Conservation (phyloP, 2,113 vertebrate genomes). For the Megaleporinus macrocephalus region DNA sequence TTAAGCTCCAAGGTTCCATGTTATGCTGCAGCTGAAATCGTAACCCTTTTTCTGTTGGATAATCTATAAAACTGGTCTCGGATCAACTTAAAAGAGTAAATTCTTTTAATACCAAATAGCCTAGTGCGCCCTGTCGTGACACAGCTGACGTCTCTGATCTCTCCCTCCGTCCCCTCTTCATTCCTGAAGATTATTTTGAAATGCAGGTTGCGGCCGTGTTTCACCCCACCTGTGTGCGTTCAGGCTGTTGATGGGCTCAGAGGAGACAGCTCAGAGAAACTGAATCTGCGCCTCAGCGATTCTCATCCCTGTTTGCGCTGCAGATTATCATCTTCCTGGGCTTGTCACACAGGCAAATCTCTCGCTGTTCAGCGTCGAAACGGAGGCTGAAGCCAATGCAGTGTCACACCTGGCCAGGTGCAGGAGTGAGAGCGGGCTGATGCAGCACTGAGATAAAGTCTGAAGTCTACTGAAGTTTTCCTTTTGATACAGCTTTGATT, state of each 20-base stretch:
- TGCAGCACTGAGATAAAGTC: not conserved
- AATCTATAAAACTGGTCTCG: not conserved
- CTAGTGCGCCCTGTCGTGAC: conserved; percentile 1
- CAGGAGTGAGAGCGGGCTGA: too few species aligned
- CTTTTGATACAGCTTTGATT: too few species aligned
- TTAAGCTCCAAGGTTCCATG: not conserved
- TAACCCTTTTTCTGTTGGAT: not conserved
- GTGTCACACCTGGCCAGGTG: not conserved
- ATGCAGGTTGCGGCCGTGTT: not conserved
- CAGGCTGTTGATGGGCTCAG: not conserved
- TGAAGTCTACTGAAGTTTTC: not conserved
- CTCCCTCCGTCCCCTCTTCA: not conserved
- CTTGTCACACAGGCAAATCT: conserved; percentile 16
- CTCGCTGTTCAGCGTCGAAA: not conserved
- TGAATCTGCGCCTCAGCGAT: not conserved
- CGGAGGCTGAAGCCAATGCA: not conserved
- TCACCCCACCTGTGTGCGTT: not conserved
- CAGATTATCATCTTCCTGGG: conserved; percentile 34
- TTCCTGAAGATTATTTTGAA: not conserved
- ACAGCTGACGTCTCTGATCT: not conserved
- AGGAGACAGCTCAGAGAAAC: not conserved
- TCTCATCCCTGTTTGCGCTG: not conserved
- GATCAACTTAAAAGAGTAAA: not conserved
- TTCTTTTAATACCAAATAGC: not conserved
- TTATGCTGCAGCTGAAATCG: not conserved